These are phyloP conservation scores for Napeogenes sylphis DNA, from an alignment of 2,888 invertebrate genomes.

Conservation along the genomic window DNA sequence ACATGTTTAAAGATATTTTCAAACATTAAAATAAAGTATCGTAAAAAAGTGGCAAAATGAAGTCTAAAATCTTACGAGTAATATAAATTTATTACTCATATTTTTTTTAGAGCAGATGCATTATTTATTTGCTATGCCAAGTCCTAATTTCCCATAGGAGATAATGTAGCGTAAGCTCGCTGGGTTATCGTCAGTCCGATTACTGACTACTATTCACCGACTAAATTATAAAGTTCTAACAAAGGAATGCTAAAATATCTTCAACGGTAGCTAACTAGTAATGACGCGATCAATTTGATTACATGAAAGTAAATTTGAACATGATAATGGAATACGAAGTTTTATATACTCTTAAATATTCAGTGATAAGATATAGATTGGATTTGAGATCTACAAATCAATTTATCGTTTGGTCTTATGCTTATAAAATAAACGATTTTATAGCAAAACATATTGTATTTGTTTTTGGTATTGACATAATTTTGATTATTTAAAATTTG, in stretches of 20 bases:
- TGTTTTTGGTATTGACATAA: no score
- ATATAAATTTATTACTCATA: background rate
- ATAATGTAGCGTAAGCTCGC: background rate
- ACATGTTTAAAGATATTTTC: no score
- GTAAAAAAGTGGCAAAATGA: no score
- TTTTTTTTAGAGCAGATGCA: background rate
- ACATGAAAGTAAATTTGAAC: background rate
- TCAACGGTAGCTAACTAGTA: background rate
- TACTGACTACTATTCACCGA: constrained; percentile 8
- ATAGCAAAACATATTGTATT: no score
- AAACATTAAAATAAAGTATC: no score
- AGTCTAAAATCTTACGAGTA: no score
- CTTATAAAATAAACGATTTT: no score
- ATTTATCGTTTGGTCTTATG: no score
- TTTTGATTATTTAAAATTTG: no score
- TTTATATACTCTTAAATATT: background rate
- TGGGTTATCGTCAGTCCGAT: constrained; percentile 13
- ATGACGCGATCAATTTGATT: constrained; percentile 3
- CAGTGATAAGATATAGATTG: no score
- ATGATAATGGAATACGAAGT: background rate
- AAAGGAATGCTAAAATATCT: constrained; percentile 10
- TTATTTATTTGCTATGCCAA: background rate
- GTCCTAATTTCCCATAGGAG: constrained; percentile 1
- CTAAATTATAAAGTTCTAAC: constrained; percentile 16
- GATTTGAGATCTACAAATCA: no score